phyloP scores from a whole-genome alignment of 1,140 invertebrate species.

The Cherax quadricarinatus region DNA sequence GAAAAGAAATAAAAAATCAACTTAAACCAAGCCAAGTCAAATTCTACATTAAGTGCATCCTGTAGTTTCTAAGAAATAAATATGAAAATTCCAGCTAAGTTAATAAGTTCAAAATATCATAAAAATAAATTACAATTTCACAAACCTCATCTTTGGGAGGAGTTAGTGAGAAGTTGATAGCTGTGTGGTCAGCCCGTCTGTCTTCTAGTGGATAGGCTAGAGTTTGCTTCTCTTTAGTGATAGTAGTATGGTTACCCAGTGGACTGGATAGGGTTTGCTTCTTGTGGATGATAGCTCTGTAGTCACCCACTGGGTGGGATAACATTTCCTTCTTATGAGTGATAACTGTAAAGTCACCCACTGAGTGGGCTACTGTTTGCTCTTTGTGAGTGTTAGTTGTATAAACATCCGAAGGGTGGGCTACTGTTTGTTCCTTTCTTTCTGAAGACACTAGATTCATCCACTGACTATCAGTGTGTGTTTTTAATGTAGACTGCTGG shows the following conservation, averaged over 20 bases:
- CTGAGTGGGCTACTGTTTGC: conserved; percentile 79
- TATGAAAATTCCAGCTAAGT: too few relatives aligned
- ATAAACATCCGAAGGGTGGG: conserved; percentile 24
- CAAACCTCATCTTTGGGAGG: conserved; percentile 50
- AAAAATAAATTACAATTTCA: background rate
- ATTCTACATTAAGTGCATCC: too few relatives aligned
- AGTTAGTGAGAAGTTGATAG: conserved; percentile 15
- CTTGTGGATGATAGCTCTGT: too few relatives aligned
- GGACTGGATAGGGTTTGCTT: too few relatives aligned
- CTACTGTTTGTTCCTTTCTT: conserved; percentile 19
- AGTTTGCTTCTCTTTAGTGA: conserved; percentile 10
- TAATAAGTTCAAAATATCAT: too few relatives aligned
- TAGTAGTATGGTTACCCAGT: too few relatives aligned
- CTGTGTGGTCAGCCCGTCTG: conserved; percentile 32
- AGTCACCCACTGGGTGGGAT: too few relatives aligned
- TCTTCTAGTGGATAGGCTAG: conserved; percentile 20
- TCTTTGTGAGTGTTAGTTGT: conserved; percentile 80
- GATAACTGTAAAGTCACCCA: conserved; percentile 23
- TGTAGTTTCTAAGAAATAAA: too few relatives aligned
- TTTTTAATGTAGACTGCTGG: conserved; percentile 22
- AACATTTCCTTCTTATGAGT: too few relatives aligned
- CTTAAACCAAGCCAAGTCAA: background rate
- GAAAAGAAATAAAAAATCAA: background rate
- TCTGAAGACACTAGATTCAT: conserved; percentile 18
- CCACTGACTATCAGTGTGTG: conserved; percentile 35